Base-by-base conservation (phyloP, 1,140 invertebrate species). In the Trichonephila clavata region DNA sequence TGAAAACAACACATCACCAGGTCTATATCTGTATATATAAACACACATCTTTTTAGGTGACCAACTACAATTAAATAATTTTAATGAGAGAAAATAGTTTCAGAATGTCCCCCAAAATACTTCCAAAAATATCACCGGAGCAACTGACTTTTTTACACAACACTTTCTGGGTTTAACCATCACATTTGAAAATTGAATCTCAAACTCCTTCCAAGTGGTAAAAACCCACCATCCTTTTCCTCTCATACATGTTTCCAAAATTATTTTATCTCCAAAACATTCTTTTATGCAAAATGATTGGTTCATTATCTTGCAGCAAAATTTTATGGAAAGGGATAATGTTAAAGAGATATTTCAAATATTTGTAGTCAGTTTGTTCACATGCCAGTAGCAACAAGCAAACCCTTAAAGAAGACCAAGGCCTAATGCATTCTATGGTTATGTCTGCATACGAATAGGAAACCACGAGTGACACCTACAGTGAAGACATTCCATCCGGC, bases 381-480 rank as follows among this genome's bases (percentile, higher is more conserved):
- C 27, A 10, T 27, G 32, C 32, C 71, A 50, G n/a, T 77, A 32
- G 71, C 16, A 32, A 77, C 10, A 24, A 39, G 32, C 71, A 39
- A 16, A 77, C 39, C 71, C 39, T 77, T 68, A 77, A 39, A 77
- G 71, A 39, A 39, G 71, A 39, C 39, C 27, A 18, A 2, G 71
- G 27, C 71, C 27, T 77, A 77, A 77, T 77, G 71, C 18, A 32
- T 77, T 32, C 71, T 68, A 24, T 68, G 65, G n/a, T n/a, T n/a
- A n/a, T n/a, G n/a, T n/a, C n/a, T n/a, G n/a, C n/a, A 77, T 77
- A 77, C 57, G 84, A 86, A 86, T 86, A 86, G 59, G 84, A 86
- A 86, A 86, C 84, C 63, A 86, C 63, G 18, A 61, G 59, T 59
- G 59, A n/a, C n/a, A n/a, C n/a, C n/a, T n/a, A n/a, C n/a, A n/a